phyloP scores from a whole-genome alignment of 2,888 invertebrate species.

The Thalpophila matura region DNA sequence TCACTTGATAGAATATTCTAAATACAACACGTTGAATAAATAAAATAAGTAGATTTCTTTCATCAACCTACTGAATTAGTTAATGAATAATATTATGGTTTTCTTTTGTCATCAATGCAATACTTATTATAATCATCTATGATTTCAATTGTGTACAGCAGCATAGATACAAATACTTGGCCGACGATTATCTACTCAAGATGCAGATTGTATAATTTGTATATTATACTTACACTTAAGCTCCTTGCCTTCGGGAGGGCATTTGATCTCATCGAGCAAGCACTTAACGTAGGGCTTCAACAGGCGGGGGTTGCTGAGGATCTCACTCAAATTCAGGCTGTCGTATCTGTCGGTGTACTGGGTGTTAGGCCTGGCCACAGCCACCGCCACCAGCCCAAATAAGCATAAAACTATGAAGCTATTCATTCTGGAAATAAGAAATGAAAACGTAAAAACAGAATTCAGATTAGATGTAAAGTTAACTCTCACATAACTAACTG shows the following conservation, averaged over 20 bases:
- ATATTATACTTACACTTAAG: conserved; percentile 92
- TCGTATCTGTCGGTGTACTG: conserved; percentile 92
- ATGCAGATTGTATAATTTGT: background rate
- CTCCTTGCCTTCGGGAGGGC: conserved; percentile 93
- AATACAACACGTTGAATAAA: no score
- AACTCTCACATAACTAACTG: no score
- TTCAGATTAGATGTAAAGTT: no score
- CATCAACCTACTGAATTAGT: no score
- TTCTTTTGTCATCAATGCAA: no score
- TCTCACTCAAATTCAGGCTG: conserved; percentile 92
- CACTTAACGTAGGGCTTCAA: conserved; percentile 93
- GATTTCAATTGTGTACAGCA: no score
- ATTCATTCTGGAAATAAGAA: conserved; percentile 74
- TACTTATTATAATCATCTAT: no score
- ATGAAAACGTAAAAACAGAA: background rate
- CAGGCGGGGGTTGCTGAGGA: conserved; percentile 92
- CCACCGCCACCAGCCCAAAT: conserved; percentile 72
- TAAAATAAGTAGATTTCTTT: no score
- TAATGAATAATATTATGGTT: no score
- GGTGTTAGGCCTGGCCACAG: conserved; percentile 54
- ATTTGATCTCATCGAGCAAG: conserved; percentile 91
- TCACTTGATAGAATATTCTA: no score
- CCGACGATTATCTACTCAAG: no score
- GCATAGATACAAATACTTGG: no score
- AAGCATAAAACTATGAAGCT: conserved; percentile 70